Base-by-base conservation (phyloP, 2,888 invertebrate genomes). In the Trissolcus japonicus region DNA sequence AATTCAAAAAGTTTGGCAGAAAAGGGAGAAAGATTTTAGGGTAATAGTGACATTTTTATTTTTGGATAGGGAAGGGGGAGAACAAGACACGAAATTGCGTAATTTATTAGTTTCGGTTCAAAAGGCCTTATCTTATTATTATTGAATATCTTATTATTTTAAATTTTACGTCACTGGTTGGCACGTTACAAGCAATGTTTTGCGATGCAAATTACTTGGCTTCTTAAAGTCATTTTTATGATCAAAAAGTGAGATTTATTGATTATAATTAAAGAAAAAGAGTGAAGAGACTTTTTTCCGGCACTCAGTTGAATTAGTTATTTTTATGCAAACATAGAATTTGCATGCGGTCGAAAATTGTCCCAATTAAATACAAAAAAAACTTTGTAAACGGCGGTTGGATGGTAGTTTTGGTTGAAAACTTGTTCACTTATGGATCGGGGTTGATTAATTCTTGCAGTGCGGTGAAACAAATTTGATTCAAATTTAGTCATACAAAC, bases 401-500 rank as follows among this genome's bases (percentile, higher is more conserved):
- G 9, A 35, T 9, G 11, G 11, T 35, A 35, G 35, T 35, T 35
- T 35, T 7, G 11, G 35, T 35, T 35, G 0, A 35, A 35, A 35
- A 35, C 35, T 35, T 35, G 9, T 11, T 9, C 35, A 25, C 25
- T 25, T 25, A 25, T 25, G 35, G 35, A 35, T 35, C 35, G 7
- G 9, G 14, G 16, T 16, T 46, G n/a, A 46, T 46, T 14, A 46
- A 46, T 16, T 1, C 7, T 6, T 2, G 46, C 46, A 46, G 62
- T 62, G 35, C 35, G 35, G 35, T 35, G 2, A 25, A 67, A 51
- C 57, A 53, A 63, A 17, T 35, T 59, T 16, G 71, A 35, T 41
- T 46, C 11, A 62, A 61, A 71, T 66, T 35, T 71, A 62, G 61
- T 61, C 19, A 61, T 65, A 65, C 61, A 66, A 61, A 69, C 66